phyloP scores from a whole-genome alignment of 2,888 invertebrate species.

The Eumacrocentrus americanus region DNA sequence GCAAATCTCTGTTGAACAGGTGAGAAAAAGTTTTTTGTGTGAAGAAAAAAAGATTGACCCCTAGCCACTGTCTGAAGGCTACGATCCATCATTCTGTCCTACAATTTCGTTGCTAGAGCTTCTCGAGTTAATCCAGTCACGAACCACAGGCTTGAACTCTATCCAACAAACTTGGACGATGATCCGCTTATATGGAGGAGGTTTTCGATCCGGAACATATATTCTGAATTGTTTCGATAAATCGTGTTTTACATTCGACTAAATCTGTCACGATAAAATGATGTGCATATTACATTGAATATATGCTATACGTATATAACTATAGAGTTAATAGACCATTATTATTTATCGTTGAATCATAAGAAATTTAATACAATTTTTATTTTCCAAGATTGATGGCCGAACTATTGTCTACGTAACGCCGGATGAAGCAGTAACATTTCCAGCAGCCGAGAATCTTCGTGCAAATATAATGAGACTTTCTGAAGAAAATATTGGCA shows the following conservation, averaged over 20 bases:
- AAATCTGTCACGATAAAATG: neutral
- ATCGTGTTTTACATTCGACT: conserved; percentile 15
- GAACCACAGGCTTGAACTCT: neutral
- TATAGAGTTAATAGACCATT: no score
- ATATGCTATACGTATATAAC: neutral
- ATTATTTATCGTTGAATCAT: neutral
- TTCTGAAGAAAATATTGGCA: conserved; percentile 39
- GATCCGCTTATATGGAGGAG: conserved; percentile 18
- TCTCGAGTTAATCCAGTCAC: neutral
- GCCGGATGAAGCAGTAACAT: conserved; percentile 75
- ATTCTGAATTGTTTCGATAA: neutral
- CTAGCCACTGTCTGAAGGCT: neutral
- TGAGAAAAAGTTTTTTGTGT: conserved; percentile 23
- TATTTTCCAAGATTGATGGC: conserved; percentile 58
- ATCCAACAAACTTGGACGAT: conserved; percentile 4
- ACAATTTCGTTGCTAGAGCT: neutral
- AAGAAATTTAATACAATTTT: no score
- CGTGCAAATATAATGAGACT: conserved; percentile 61
- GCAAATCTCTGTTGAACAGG: conserved; percentile 40
- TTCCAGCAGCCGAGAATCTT: conserved; percentile 83
- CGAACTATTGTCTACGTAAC: conserved; percentile 66
- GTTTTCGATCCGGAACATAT: conserved; percentile 2
- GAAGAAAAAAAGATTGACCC: neutral
- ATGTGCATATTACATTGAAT: neutral
- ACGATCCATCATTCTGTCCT: conserved; percentile 5